phyloP scores from a whole-genome alignment of 2,113 vertebrate genomes.

The Ceratotherium simum region DNA sequence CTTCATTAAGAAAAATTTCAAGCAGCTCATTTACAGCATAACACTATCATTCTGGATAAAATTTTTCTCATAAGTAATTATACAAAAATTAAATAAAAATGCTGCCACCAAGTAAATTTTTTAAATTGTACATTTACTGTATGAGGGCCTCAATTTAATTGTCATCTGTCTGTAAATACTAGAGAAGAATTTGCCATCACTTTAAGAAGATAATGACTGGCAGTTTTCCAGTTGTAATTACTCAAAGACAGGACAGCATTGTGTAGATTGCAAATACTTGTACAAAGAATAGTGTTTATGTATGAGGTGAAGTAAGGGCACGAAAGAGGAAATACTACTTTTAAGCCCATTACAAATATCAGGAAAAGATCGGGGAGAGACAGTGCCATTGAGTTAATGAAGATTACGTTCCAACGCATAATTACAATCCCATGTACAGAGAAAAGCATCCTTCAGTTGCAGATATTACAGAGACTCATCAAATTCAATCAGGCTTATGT shows the following conservation, averaged over 20 bases:
- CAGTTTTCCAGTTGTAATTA: conserved; percentile 55
- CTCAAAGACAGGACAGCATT: conserved; percentile 57
- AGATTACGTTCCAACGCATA: background rate
- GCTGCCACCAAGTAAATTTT: conserved; percentile 32
- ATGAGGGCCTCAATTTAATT: conserved; percentile 54
- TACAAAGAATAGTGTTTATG: conserved; percentile 48
- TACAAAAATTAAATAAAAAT: conserved; percentile 63
- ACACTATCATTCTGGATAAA: conserved; percentile 52
- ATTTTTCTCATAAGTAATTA: conserved; percentile 46
- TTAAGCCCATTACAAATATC: conserved; percentile 15
- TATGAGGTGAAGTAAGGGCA: conserved; percentile 51
- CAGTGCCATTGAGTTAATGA: background rate
- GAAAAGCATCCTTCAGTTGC: background rate
- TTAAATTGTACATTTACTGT: conserved; percentile 58
- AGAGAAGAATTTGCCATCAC: conserved; percentile 57
- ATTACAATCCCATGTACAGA: conserved; percentile 14
- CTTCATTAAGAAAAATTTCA: conserved; percentile 46
- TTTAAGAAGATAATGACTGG: conserved; percentile 55
- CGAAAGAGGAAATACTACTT: conserved; percentile 21
- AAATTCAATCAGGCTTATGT: background rate
- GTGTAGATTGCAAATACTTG: conserved; percentile 31
- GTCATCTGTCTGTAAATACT: conserved; percentile 71
- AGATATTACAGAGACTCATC: background rate
- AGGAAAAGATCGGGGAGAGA: conserved; percentile 16
- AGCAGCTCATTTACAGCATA: conserved; percentile 50